Percentiles rank a stretch among this genome's conserved stretches.
Evolutionary conservation across 2,797 vertebrate species (phyloP).

Genomic region (Platyrinchus mystaceus): DNA sequence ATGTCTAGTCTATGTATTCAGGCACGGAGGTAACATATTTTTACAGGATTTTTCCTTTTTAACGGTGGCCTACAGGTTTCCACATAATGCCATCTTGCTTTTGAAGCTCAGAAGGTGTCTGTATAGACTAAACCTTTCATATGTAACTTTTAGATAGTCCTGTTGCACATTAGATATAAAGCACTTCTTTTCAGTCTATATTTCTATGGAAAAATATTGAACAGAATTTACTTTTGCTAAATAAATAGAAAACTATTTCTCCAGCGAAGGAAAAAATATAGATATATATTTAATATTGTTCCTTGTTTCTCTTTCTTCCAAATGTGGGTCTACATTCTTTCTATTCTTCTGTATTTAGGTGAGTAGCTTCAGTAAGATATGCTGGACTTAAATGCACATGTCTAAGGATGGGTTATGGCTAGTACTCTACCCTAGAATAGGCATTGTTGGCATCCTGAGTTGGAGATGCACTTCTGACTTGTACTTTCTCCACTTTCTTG

Average conservation of each 20-base stretch:
- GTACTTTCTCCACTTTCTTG: not conserved
- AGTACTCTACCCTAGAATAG: not conserved
- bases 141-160: constrained; percentile 13
- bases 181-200: constrained; percentile 52
- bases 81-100: not conserved
- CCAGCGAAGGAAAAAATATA: not conserved
- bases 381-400: not conserved
- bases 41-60: not conserved
- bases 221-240: constrained; percentile 60
- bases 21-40: not conserved
- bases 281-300: constrained; percentile 37
- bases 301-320: constrained; percentile 32
- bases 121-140: not conserved
- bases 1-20: not conserved
- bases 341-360: not conserved
- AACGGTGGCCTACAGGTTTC: not conserved
- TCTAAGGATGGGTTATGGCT: not conserved
- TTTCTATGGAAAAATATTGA: constrained; percentile 51
- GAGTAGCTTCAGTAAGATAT: not conserved
- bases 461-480: not conserved
- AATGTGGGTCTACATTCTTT: not conserved
- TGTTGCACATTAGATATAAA: constrained; percentile 33
- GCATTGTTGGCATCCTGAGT: not conserved
- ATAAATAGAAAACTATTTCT: constrained; percentile 40
- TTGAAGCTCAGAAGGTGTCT: constrained; percentile 11